A percentile compares a stretch with the other conserved stretches of the same genome.
These are phyloP conservation scores for Charina bottae DNA, from an alignment of 2,113 vertebrate genomes.

Conservation along the genomic window DNA sequence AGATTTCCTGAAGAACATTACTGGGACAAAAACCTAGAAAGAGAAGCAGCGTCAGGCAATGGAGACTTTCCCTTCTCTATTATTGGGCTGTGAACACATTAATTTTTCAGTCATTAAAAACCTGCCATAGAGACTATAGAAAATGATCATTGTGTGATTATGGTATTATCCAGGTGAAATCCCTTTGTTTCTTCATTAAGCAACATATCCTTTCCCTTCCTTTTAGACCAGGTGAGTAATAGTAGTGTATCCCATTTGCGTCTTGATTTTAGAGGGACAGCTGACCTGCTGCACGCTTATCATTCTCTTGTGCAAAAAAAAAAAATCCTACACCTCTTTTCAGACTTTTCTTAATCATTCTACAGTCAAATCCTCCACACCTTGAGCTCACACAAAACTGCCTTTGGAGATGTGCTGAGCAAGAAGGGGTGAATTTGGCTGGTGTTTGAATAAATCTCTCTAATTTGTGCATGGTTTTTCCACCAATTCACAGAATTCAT, in stretches of 20 bases:
- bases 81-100: not conserved
- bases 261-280: not conserved
- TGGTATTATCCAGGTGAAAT: not conserved
- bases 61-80: not conserved
- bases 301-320: not conserved
- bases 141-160: not conserved
- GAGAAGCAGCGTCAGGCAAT: not conserved
- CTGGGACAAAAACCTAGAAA: not conserved
- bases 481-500: conserved; percentile 65
- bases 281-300: not conserved
- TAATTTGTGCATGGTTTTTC: conserved; percentile 60
- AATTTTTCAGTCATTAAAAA: not conserved
- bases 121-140: not conserved
- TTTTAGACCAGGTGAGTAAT: not conserved
- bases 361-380: not conserved
- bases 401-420: not conserved
- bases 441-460: conserved; percentile 44
- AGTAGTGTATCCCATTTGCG: not conserved
- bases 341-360: not conserved
- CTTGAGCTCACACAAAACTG: not conserved
- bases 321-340: not conserved
- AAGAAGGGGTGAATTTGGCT: conserved; percentile 20
- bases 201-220: not conserved
- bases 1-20: not conserved
- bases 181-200: not conserved